These are phyloP conservation scores for Larimichthys crocea DNA, from an alignment of 2,113 vertebrate species.

Conservation along the genomic window DNA sequence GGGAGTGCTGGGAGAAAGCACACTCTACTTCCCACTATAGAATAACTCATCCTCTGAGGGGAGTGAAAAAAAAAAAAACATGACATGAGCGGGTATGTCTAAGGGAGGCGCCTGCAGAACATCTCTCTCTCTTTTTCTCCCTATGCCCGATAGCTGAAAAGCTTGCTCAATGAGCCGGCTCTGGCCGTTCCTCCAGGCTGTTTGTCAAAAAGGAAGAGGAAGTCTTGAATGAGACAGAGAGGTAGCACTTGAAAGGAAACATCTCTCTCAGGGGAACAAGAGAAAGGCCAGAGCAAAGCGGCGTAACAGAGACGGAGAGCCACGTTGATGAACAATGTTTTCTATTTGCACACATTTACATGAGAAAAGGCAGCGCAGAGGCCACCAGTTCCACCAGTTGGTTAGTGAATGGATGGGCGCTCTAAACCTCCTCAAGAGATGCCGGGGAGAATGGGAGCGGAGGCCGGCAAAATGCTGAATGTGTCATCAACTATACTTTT, in stretches of 20 bases:
- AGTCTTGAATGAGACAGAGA: constrained; percentile 74
- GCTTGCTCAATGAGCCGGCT: constrained; percentile 65
- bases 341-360: constrained; percentile 82
- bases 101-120: constrained; percentile 55
- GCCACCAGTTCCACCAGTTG: constrained; percentile 62
- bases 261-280: constrained; percentile 69
- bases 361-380: constrained; percentile 64
- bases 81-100: constrained; percentile 35
- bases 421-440: constrained; percentile 49
- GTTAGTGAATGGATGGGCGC: constrained; percentile 54
- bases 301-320: constrained; percentile 56
- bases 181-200: constrained; percentile 43
- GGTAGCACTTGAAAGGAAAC: constrained; percentile 71
- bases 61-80: not conserved
- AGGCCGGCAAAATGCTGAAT: constrained; percentile 33
- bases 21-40: constrained; percentile 43
- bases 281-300: constrained; percentile 59
- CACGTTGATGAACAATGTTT: constrained; percentile 66
- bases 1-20: constrained; percentile 42
- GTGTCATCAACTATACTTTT: constrained; percentile 27
- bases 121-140: constrained; percentile 36
- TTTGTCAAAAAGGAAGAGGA: constrained; percentile 70
- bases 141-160: constrained; percentile 38
- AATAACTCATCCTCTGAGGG: constrained; percentile 60
- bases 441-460: constrained; percentile 28